Evolutionary conservation across 2,888 invertebrate genomes (phyloP).

Genomic region (Plutella xylostella): DNA sequence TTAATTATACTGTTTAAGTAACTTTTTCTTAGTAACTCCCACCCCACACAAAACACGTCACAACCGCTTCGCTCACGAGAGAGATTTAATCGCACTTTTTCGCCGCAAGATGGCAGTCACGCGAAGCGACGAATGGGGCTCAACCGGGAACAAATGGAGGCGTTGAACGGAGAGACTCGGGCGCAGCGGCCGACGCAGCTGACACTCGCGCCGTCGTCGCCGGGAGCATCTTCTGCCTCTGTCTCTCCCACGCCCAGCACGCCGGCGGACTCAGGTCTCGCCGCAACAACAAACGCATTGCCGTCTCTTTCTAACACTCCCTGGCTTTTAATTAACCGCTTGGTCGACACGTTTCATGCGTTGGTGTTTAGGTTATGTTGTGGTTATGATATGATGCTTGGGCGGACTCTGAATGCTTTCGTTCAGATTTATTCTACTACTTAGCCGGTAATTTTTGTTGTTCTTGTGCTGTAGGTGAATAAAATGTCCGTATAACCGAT

Average conservation of each 20-base stretch:
- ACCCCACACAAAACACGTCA: no score
- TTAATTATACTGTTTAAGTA: no score
- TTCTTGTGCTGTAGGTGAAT: no score
- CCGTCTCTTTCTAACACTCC: constrained; percentile 31
- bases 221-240: constrained; percentile 38
- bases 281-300: constrained; percentile 23
- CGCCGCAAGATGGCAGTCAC: constrained; percentile 70
- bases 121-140: constrained; percentile 69
- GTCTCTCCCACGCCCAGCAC: constrained; percentile 68
- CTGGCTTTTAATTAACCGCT: constrained; percentile 21
- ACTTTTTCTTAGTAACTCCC: no score
- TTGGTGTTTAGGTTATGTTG: no score
- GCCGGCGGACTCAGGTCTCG: constrained; percentile 65
- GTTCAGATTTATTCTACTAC: no score
- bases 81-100: constrained; percentile 49
- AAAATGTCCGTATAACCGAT: no score
- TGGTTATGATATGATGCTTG: no score
- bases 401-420: no score
- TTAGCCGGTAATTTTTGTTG: no score
- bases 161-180: constrained; percentile 46
- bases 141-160: constrained; percentile 69
- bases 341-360: neutral
- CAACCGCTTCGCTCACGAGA: neutral
- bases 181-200: constrained; percentile 55
- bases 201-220: constrained; percentile 44